A percentile compares a stretch with the other conserved stretches of the same genome.
phyloP scores from a whole-genome alignment of 2,113 vertebrate species.

The Gymnobelideus leadbeateri region DNA sequence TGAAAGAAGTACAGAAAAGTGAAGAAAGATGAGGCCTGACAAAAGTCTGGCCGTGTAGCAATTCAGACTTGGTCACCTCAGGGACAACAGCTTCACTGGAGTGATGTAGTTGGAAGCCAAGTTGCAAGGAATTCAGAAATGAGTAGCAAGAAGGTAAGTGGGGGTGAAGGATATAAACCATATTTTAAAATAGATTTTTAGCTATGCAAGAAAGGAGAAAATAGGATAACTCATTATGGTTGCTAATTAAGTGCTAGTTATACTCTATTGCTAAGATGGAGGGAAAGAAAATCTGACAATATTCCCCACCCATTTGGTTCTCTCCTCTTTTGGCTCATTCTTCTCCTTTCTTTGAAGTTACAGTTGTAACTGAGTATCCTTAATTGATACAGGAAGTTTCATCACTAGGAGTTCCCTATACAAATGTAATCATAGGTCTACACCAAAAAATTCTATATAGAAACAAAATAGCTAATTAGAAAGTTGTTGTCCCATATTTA shows the following conservation, averaged over 20 bases:
- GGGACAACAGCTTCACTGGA: neutral
- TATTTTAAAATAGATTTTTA: neutral
- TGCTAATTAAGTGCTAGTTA: neutral
- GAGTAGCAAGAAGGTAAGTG: neutral
- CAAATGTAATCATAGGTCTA: neutral
- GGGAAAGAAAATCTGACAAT: neutral
- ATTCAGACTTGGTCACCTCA: neutral
- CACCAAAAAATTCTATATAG: neutral
- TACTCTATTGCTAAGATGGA: neutral
- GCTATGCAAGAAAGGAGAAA: neutral
- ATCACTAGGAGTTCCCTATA: neutral
- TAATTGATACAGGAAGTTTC: neutral
- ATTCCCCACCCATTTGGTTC: neutral
- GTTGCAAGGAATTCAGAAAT: neutral
- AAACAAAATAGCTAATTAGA: neutral
- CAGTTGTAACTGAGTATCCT: neutral
- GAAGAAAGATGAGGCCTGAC: neutral
- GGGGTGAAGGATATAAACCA: neutral
- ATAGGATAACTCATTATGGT: neutral
- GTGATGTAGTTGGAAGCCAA: neutral
- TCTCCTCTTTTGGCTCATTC: neutral
- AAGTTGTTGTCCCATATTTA: neutral
- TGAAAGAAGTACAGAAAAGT: neutral
- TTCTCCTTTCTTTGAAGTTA: neutral
- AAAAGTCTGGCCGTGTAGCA: neutral